Conservation (phyloP, 2,797 vertebrate species). For the Monodelphis domestica region DNA sequence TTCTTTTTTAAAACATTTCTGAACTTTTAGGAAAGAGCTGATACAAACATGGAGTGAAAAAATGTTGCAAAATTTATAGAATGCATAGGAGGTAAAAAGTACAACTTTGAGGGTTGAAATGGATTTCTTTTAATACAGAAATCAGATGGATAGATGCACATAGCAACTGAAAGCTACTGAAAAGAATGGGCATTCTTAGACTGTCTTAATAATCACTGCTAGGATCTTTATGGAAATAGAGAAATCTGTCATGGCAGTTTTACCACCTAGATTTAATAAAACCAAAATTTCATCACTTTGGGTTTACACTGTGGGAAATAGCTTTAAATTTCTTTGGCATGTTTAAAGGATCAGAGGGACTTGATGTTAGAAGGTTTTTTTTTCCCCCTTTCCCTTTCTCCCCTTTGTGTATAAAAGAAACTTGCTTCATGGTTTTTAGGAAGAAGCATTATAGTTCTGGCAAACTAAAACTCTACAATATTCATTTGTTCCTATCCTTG, state of each 20-base stretch:
- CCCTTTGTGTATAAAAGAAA: constrained; percentile 40
- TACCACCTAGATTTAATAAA: constrained; percentile 50
- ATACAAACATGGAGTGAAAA: background rate
- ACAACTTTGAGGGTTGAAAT: background rate
- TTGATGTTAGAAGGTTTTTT: background rate
- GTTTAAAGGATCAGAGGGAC: constrained; percentile 47
- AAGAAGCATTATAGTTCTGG: background rate
- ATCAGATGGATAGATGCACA: constrained; percentile 34
- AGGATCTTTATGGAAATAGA: constrained; percentile 46
- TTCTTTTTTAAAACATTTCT: background rate
- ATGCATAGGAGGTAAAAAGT: background rate
- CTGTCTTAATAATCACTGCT: constrained; percentile 7
- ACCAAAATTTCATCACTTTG: constrained; percentile 45
- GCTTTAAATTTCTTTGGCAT: constrained; percentile 15
- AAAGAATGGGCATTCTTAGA: constrained; percentile 12
- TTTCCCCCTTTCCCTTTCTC: background rate
- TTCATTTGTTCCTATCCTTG: constrained; percentile 51
- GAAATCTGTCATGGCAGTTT: constrained; percentile 48
- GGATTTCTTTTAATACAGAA: constrained; percentile 63
- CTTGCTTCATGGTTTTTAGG: background rate
- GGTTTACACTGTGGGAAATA: constrained; percentile 49
- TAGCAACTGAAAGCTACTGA: constrained; percentile 17
- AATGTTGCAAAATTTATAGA: background rate
- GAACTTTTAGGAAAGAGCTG: background rate
- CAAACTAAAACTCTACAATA: constrained; percentile 26